Evolutionary conservation across 2,888 invertebrate species (phyloP), one percentile per base, ranked within the genome.

Genomic region (Chironomus tentans): DNA sequence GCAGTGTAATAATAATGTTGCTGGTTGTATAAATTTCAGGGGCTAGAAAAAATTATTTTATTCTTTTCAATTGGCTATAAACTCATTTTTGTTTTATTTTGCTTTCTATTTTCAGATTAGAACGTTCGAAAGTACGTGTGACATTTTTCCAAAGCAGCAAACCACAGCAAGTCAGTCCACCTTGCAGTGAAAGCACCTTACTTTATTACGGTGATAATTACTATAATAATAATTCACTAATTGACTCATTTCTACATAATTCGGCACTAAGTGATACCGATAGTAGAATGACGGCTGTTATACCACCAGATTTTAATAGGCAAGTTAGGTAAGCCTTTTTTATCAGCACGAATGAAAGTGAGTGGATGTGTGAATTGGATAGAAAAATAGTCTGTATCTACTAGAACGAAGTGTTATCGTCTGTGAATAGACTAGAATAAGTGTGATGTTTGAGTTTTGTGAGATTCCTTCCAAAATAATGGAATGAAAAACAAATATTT

Each of bases 111-210:
- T 88, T 68, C 87, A 92, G 92, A 84, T 89, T 89, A 84, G 91
- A 91, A 85, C 88, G 91, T 82, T 90, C 91, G 80, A 91, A 90
- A 84, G 92, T 93, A 78, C 90, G 92, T 80, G 93, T 93, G 81
- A 91, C 91, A 79, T 92, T 93, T 86, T 93, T 90, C 86, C 92
- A 92, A 86, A 91, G 91, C 83, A 91, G 88, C 83, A 88, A 90
- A 84, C 92, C 92, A 78, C 90, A 91, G 86, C 88, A 87, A 84
- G 84, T 89, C 81, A 86, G 85, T 82, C 82, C 90, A 86, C 83
- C 89, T 89, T 80, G 87, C 87, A 48, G 87, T 65, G 70, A 70
- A 22, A 65, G 13, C 48, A 65, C 46, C 10, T 50, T 47, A 28
- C 21, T 28, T 61, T 65, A 69, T 47, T 61, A 68, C 48, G 70